Evolutionary conservation across 2,797 vertebrate genomes (phyloP).

Genomic region (Hyperoplus lanceolatus): DNA sequence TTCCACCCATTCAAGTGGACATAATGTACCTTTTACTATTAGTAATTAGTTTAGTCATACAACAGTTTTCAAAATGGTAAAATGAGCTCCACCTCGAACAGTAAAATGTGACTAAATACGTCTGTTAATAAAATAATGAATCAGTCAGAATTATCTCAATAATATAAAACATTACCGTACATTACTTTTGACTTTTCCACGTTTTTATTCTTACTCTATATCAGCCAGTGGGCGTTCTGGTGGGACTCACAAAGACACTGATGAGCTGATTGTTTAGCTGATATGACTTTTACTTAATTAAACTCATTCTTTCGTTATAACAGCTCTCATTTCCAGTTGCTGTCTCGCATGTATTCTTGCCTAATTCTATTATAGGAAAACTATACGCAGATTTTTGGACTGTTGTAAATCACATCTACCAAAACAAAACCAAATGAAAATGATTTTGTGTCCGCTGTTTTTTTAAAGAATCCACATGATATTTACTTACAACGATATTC

Average conservation of each 20-base stretch:
- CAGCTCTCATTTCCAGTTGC: background rate
- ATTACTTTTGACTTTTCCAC: background rate
- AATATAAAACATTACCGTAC: background rate
- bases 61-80: background rate
- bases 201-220: background rate
- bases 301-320: background rate
- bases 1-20: background rate
- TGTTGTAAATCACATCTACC: slow-evolving; percentile 1
- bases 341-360: background rate
- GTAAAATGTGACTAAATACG: background rate
- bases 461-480: background rate
- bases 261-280: background rate
- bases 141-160: background rate
- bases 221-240: background rate
- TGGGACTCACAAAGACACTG: background rate
- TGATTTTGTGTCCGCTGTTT: slow-evolving; percentile 1
- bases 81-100: background rate
- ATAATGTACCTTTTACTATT: no score
- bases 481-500: background rate
- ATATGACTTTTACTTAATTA: slow-evolving; percentile 12
- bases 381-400: slow-evolving; percentile 1
- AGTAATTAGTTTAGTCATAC: background rate
- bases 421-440: background rate
- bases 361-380: slow-evolving; percentile 2
- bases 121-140: background rate